Percentiles rank a stretch among this genome's conserved stretches.
Conservation (phyloP, 1,140 invertebrate genomes). For the Leptinotarsa defecta region DNA sequence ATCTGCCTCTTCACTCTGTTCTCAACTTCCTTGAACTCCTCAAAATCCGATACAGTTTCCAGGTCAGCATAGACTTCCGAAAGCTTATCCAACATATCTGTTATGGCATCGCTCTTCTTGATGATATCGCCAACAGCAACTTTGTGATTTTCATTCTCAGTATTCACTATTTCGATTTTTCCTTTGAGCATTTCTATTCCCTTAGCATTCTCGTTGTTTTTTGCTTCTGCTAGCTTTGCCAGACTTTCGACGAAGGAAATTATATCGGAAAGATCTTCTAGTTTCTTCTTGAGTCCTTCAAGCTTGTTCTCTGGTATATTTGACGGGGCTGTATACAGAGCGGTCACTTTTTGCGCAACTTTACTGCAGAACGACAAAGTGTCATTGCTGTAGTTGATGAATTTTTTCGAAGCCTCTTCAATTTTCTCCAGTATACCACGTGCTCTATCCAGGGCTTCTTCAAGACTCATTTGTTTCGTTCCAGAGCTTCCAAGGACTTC, state of each 20-base stretch:
- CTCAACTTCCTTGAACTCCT: slow-evolving; percentile 29
- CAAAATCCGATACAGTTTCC: slow-evolving; percentile 31
- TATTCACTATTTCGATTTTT: slow-evolving; percentile 27
- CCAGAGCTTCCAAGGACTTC: slow-evolving; percentile 44
- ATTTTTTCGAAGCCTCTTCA: slow-evolving; percentile 32
- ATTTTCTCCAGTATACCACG: slow-evolving; percentile 42
- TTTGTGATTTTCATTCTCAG: slow-evolving; percentile 28
- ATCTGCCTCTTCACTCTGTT: slow-evolving; percentile 28
- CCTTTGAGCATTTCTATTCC: slow-evolving; percentile 24
- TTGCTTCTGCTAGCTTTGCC: slow-evolving; percentile 28
- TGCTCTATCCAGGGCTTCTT: slow-evolving; percentile 44
- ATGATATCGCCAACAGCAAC: slow-evolving; percentile 34
- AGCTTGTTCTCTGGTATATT: slow-evolving; percentile 32
- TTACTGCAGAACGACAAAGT: slow-evolving; percentile 38
- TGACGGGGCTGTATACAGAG: slow-evolving; percentile 26
- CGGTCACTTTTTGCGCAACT: slow-evolving; percentile 33
- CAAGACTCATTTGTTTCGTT: slow-evolving; percentile 40
- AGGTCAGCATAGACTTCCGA: slow-evolving; percentile 26
- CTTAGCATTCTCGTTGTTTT: slow-evolving; percentile 38
- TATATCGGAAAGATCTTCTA: slow-evolving; percentile 35
- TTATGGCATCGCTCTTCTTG: slow-evolving; percentile 29
- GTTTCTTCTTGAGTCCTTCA: slow-evolving; percentile 37
- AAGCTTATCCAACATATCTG: slow-evolving; percentile 26
- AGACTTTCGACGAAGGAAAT: slow-evolving; percentile 27
- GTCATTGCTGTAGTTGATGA: slow-evolving; percentile 27